phyloP scores from a whole-genome alignment of 2,797 vertebrate genomes.

The Balearica regulorum region DNA sequence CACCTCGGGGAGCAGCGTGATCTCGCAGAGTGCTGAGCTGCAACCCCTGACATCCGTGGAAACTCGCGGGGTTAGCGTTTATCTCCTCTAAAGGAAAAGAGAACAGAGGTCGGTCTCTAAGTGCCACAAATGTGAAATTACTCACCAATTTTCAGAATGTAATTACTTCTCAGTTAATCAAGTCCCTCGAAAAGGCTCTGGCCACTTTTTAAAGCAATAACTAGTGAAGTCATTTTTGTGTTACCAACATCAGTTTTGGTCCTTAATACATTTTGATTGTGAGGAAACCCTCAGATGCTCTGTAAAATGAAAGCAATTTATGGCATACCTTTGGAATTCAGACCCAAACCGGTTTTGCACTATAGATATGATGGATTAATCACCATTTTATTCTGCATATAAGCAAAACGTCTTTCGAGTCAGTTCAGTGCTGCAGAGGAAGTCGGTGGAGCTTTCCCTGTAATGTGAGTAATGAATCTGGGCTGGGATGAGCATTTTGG shows the following conservation, averaged over 20 bases:
- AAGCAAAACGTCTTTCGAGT: slow-evolving; percentile 24
- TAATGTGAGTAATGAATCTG: slow-evolving; percentile 60
- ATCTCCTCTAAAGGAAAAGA: background rate
- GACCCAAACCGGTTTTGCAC: background rate
- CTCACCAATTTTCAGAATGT: background rate
- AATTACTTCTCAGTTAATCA: slow-evolving; percentile 16
- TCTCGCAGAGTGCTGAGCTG: background rate
- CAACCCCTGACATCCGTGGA: background rate
- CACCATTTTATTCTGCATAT: background rate
- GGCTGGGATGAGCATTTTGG: slow-evolving; percentile 59
- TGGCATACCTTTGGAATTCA: slow-evolving; percentile 10
- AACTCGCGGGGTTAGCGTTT: background rate
- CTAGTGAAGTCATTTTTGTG: background rate
- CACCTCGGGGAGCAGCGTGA: background rate
- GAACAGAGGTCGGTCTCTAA: fast-evolving
- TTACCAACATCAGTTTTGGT: background rate
- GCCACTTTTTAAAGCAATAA: background rate
- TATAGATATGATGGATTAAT: background rate
- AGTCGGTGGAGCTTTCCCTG: slow-evolving; percentile 41
- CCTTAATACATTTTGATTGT: background rate
- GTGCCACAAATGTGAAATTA: background rate
- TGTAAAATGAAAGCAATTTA: background rate
- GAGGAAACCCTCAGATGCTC: background rate
- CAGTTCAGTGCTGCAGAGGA: slow-evolving; percentile 25
- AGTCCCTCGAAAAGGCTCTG: background rate